phyloP scores from a whole-genome alignment of 1,140 invertebrate genomes.

The Rhynchophorus ferrugineus region DNA sequence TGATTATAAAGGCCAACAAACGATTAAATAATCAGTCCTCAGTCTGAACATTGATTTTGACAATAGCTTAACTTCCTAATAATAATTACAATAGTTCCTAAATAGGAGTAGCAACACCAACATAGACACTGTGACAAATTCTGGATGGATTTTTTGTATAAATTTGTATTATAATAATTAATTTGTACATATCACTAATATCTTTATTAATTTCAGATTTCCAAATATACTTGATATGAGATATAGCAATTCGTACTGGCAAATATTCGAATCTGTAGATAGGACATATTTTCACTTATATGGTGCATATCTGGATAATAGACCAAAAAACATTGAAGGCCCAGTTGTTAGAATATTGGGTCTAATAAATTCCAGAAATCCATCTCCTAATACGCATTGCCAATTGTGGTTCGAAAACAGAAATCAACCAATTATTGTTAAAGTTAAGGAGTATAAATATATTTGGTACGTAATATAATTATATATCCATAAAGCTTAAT shows the following conservation, averaged over 20 bases:
- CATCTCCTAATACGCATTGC: constrained; percentile 71
- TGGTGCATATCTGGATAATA: constrained; percentile 78
- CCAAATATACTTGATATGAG: constrained; percentile 46
- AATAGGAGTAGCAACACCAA: too few relatives aligned
- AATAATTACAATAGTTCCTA: too few relatives aligned
- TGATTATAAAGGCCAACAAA: too few relatives aligned
- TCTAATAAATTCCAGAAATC: constrained; percentile 82
- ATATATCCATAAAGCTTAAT: too few relatives aligned
- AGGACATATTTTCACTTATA: constrained; percentile 84
- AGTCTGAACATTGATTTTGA: too few relatives aligned
- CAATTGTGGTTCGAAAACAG: constrained; percentile 83
- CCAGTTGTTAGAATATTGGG: constrained; percentile 78
- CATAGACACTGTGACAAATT: too few relatives aligned
- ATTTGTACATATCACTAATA: too few relatives aligned
- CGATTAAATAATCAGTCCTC: too few relatives aligned
- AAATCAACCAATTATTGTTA: constrained; percentile 67
- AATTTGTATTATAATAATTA: too few relatives aligned
- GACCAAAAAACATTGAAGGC: constrained; percentile 64
- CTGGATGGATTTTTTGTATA: too few relatives aligned
- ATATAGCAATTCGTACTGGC: constrained; percentile 88
- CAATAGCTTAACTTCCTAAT: too few relatives aligned
- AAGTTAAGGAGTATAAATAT: constrained; percentile 80
- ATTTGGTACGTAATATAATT: constrained; percentile 84
- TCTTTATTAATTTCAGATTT: neutral
- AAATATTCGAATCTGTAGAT: constrained; percentile 66